Conservation (phyloP, 1,140 invertebrate species). For the Drosophila kanapiae region DNA sequence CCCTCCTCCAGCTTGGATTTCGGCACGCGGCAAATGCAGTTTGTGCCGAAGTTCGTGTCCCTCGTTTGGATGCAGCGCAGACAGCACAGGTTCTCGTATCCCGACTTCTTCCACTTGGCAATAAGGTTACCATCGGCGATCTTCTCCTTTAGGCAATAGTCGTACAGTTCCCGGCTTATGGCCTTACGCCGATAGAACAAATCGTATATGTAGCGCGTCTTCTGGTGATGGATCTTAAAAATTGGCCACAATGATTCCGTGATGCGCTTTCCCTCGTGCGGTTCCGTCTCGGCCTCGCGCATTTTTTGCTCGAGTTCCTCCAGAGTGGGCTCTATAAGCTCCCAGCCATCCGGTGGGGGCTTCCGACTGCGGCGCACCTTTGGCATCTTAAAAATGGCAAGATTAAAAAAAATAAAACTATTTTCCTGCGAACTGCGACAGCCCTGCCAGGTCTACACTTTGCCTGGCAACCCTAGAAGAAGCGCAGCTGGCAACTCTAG, state of each 20-base stretch:
- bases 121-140: conserved; percentile 99
- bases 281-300: conserved; percentile 99
- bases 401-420: too few species aligned
- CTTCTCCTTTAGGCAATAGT: conserved; percentile 98
- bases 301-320: conserved; percentile 99
- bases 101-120: conserved; percentile 99
- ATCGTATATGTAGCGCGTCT: conserved; percentile 98
- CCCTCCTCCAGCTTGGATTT: conserved; percentile 99
- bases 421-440: neutral
- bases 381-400: conserved; percentile 89
- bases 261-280: conserved; percentile 99
- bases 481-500: conserved; percentile 56
- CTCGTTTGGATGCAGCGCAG: conserved; percentile 99
- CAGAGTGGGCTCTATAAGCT: conserved; percentile 98
- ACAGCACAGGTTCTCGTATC: conserved; percentile 99
- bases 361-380: conserved; percentile 97
- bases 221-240: conserved; percentile 99
- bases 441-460: neutral
- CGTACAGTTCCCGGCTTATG: conserved; percentile 98
- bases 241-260: conserved; percentile 99
- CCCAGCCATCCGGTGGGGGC: conserved; percentile 99
- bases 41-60: conserved; percentile 99
- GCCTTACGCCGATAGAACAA: conserved; percentile 98
- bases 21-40: conserved; percentile 99
- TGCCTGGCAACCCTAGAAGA: neutral